Evolutionary conservation across 2,888 invertebrate species (phyloP).

Genomic region (Nebria salina): DNA sequence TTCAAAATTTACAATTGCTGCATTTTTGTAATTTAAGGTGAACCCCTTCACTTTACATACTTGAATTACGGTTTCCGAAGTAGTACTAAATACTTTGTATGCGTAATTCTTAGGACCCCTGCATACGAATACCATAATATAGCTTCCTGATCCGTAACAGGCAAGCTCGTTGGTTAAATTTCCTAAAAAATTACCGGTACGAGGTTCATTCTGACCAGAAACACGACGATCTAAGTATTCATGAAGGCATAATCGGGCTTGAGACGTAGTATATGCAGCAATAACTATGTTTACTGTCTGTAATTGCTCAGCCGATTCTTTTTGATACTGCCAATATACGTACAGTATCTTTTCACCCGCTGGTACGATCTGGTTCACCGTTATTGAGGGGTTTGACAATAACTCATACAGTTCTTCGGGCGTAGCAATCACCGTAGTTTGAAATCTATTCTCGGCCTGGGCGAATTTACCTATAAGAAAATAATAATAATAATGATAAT

Average conservation of each 20-base stretch:
- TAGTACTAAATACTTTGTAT: no score
- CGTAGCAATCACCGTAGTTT: constrained; percentile 42
- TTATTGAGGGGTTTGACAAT: constrained; percentile 46
- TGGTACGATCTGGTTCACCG: constrained; percentile 47
- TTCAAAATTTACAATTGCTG: constrained; percentile 44
- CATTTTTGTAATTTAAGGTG: constrained; percentile 48
- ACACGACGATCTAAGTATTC: constrained; percentile 51
- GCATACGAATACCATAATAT: no score
- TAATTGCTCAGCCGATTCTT: constrained; percentile 45
- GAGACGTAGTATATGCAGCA: constrained; percentile 55
- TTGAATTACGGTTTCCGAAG: no score
- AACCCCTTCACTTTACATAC: no score
- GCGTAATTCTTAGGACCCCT: no score
- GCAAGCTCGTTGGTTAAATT: no score
- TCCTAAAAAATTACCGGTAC: no score
- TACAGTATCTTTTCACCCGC: constrained; percentile 44
- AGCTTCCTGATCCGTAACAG: no score
- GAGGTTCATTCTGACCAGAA: no score
- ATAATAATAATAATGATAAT: no score
- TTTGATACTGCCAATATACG: constrained; percentile 48
- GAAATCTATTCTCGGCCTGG: constrained; percentile 41
- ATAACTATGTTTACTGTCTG: constrained; percentile 53
- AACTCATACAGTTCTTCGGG: constrained; percentile 46
- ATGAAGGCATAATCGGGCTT: constrained; percentile 21
- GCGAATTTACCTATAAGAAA: no score